Evolutionary conservation across 2,888 invertebrate species (phyloP).

Genomic region (Craniophora ligustri): DNA sequence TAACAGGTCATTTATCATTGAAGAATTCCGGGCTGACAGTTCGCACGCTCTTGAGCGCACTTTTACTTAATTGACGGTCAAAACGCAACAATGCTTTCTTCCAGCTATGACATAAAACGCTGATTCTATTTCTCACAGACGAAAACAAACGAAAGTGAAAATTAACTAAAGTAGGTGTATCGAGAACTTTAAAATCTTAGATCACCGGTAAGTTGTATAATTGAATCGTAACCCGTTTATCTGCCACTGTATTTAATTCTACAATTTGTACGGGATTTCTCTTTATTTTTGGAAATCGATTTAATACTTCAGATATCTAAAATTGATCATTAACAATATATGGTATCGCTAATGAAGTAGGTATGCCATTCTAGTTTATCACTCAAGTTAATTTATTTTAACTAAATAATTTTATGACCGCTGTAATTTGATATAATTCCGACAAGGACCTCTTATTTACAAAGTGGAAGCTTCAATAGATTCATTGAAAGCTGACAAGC

Average conservation of each 20-base stretch:
- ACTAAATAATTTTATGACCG: neutral
- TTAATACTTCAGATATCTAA: neutral
- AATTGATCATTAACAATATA: too few relatives aligned
- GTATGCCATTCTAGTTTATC: too few relatives aligned
- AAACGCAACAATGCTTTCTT: constrained; percentile 81
- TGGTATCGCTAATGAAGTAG: too few relatives aligned
- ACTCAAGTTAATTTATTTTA: too few relatives aligned
- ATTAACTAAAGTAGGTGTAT: constrained; percentile 63
- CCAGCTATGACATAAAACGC: constrained; percentile 70
- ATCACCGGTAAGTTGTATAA: constrained; percentile 33
- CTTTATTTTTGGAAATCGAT: neutral
- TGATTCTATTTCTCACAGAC: constrained; percentile 65
- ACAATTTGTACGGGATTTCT: neutral
- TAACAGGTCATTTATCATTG: constrained; percentile 31
- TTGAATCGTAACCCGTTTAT: constrained; percentile 9
- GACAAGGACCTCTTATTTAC: constrained; percentile 22
- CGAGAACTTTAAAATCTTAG: constrained; percentile 26
- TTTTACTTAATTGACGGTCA: constrained; percentile 83
- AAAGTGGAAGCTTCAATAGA: constrained; percentile 31
- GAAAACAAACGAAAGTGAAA: constrained; percentile 78
- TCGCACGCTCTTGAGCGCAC: constrained; percentile 77
- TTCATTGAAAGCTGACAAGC: constrained; percentile 43
- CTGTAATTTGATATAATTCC: constrained; percentile 17
- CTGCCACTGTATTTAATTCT: neutral
- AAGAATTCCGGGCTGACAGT: constrained; percentile 50